phyloP scores from a whole-genome alignment of 2,113 vertebrate genomes.

The Poeciliopsis occidentalis region DNA sequence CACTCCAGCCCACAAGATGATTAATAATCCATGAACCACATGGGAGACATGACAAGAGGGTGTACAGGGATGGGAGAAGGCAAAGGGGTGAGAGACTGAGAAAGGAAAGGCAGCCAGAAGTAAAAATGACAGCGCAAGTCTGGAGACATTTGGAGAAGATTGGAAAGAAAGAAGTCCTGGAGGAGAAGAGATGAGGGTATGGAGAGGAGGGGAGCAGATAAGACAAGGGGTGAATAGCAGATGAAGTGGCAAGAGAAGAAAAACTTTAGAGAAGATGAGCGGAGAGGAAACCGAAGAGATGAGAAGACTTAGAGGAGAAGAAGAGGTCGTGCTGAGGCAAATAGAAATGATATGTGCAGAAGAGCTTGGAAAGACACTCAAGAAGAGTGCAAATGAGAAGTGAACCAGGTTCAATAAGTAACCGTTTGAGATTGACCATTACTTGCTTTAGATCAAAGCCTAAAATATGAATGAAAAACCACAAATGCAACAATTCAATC shows the following conservation, averaged over 20 bases:
- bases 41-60: constrained; percentile 56
- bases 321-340: not conserved
- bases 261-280: constrained; percentile 1
- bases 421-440: too few species aligned
- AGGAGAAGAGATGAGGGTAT: constrained; percentile 13
- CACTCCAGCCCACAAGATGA: constrained; percentile 30
- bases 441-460: too few species aligned
- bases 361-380: not conserved
- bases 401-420: too few species aligned
- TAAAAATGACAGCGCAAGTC: not conserved
- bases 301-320: not conserved
- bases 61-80: constrained; percentile 13
- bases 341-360: not conserved
- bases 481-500: too few species aligned
- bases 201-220: not conserved
- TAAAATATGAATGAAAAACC: too few species aligned
- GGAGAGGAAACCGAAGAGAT: constrained; percentile 9
- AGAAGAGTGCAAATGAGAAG: not conserved
- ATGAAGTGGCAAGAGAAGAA: constrained; percentile 19
- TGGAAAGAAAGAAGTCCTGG: not conserved
- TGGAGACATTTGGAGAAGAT: not conserved
- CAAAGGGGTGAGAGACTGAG: not conserved
- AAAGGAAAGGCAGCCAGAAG: not conserved
- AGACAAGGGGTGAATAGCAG: constrained; percentile 9
- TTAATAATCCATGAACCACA: constrained; percentile 58